Conservation (phyloP, 2,113 vertebrate genomes). For the Vanacampus margaritifer region DNA sequence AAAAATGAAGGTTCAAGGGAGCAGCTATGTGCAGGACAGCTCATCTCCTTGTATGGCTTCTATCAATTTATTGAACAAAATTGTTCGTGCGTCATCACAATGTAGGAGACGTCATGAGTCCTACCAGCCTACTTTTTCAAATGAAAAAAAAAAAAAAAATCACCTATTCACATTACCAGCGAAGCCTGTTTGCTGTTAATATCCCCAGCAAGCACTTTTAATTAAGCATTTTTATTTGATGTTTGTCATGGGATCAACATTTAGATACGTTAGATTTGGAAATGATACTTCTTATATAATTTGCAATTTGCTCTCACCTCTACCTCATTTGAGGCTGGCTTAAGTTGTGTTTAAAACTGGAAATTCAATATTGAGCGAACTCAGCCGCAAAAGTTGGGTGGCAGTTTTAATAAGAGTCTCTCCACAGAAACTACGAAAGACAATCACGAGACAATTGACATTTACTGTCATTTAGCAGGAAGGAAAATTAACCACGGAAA, state of each 20-base stretch:
- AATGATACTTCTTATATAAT: slow-evolving; percentile 44
- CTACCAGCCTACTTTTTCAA: slow-evolving; percentile 4
- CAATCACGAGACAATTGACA: slow-evolving; percentile 22
- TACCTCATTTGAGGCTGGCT: slow-evolving; percentile 29
- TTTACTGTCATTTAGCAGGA: slow-evolving; percentile 16
- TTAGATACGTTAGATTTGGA: slow-evolving; percentile 35
- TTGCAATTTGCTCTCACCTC: slow-evolving; percentile 40
- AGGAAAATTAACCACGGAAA: slow-evolving; percentile 12
- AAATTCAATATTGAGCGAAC: slow-evolving; percentile 56
- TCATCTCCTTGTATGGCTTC: neutral
- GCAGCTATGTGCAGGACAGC: neutral
- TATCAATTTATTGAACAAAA: neutral
- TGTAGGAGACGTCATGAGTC: neutral
- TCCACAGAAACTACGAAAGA: slow-evolving; percentile 12
- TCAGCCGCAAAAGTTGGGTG: slow-evolving; percentile 24
- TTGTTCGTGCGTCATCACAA: neutral
- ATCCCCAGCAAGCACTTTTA: slow-evolving; percentile 41
- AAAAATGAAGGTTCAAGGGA: neutral
- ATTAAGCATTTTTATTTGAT: slow-evolving; percentile 54
- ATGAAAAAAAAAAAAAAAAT: slow-evolving; percentile 17
- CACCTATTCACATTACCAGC: slow-evolving; percentile 14
- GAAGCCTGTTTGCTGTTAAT: neutral
- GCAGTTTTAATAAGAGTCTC: slow-evolving; percentile 49
- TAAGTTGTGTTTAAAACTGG: slow-evolving; percentile 47
- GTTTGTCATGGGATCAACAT: slow-evolving; percentile 56